Conservation (phyloP, 2,888 invertebrate genomes). For the Dryobotodes eremita region DNA sequence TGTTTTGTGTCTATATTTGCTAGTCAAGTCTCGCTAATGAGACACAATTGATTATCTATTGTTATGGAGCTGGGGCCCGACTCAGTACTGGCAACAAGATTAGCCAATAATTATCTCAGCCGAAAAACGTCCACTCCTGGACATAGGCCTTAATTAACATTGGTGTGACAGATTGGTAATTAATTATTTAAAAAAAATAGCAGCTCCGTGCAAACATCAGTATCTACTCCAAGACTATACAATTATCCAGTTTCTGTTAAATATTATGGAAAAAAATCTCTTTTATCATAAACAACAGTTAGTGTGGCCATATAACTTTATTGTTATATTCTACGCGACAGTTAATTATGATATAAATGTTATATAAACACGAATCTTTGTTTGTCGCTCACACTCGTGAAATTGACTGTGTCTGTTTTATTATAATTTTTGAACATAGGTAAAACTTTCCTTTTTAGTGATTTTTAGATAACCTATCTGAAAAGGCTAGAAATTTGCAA, state of each 20-base stretch:
- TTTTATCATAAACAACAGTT: constrained; percentile 9
- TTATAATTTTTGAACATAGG: constrained; percentile 33
- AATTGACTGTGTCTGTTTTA: constrained; percentile 11
- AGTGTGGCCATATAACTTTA: constrained; percentile 36
- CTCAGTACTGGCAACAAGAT: too few species aligned
- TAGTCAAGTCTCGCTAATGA: too few species aligned
- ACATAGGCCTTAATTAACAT: neutral
- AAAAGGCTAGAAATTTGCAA: neutral
- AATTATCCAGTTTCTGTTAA: neutral
- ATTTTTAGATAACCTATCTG: neutral
- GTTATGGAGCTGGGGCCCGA: neutral
- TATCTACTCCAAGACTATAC: neutral
- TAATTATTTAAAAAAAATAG: neutral
- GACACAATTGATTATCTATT: too few species aligned
- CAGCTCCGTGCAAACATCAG: neutral
- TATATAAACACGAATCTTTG: constrained; percentile 41
- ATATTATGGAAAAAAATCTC: neutral
- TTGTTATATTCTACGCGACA: constrained; percentile 21
- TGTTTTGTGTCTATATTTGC: too few species aligned
- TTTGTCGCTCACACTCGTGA: constrained; percentile 21
- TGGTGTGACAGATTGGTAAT: neutral
- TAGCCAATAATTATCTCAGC: neutral
- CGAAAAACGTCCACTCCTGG: neutral
- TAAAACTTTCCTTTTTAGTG: neutral
- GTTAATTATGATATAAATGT: constrained; percentile 44